Conservation (phyloP, 2,888 invertebrate genomes). For the Ceramica pisi region DNA sequence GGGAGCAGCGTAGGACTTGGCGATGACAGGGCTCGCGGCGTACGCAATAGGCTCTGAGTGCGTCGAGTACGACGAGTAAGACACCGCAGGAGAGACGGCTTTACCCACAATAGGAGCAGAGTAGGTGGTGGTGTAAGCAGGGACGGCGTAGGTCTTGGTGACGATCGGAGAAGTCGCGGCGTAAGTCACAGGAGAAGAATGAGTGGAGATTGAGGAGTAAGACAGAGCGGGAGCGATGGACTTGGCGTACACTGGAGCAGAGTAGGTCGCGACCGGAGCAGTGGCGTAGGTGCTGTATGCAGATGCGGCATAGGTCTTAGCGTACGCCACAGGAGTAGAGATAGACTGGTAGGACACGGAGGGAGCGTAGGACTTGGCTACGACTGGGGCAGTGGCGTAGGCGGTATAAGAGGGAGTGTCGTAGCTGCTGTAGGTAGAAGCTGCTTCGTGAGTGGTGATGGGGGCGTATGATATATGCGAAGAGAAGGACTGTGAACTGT, state of each 20-base stretch:
- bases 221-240: conserved; percentile 55
- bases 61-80: conserved; percentile 62
- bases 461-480: conserved; percentile 63
- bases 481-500: conserved; percentile 69
- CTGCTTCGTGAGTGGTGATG: conserved; percentile 38
- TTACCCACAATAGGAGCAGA: conserved; percentile 66
- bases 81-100: conserved; percentile 75
- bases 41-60: conserved; percentile 69
- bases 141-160: conserved; percentile 72
- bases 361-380: conserved; percentile 76
- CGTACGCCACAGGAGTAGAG: conserved; percentile 78
- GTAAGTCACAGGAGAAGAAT: conserved; percentile 70
- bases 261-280: conserved; percentile 72
- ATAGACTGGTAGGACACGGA: conserved; percentile 73
- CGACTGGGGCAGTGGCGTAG: conserved; percentile 80
- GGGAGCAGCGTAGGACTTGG: conserved; percentile 81
- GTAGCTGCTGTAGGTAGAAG: conserved; percentile 81
- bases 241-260: conserved; percentile 82
- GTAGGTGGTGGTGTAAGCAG: conserved; percentile 34
- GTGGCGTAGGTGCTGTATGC: conserved; percentile 75
- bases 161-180: conserved; percentile 74
- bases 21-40: conserved; percentile 82
- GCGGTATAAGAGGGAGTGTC: conserved; percentile 75
- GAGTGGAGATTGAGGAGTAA: conserved; percentile 62
- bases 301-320: conserved; percentile 72